Evolutionary conservation across 2,113 vertebrate genomes (phyloP).

Genomic region (Cisticola juncidis): DNA sequence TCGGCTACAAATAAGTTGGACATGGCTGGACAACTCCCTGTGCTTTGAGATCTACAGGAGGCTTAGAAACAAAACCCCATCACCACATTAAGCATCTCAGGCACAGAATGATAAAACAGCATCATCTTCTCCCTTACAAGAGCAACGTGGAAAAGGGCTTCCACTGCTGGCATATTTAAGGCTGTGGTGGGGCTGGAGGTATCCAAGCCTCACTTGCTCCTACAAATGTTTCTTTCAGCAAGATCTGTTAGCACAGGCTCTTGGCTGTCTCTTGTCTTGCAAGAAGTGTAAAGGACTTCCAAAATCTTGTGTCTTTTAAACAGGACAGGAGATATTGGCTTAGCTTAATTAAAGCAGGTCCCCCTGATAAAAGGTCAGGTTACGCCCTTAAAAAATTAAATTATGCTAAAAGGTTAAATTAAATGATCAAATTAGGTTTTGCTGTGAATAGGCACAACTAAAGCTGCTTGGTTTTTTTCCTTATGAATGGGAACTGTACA

Average conservation of each 20-base stretch:
- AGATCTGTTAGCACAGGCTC: background rate
- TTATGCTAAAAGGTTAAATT: background rate
- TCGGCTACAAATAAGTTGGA: background rate
- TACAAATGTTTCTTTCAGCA: background rate
- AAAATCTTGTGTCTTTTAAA: background rate
- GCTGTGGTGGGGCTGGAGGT: background rate
- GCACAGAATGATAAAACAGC: background rate
- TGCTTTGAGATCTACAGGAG: background rate
- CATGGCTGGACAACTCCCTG: background rate
- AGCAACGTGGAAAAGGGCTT: background rate
- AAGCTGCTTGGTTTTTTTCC: background rate
- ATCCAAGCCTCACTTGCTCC: background rate
- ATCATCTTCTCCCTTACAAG: background rate
- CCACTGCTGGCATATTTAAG: background rate
- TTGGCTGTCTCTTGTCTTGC: background rate
- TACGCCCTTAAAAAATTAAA: background rate
- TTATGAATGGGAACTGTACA: background rate
- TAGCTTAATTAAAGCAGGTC: background rate
- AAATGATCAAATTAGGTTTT: background rate
- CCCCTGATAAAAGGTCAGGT: background rate
- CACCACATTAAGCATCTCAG: fast-evolving
- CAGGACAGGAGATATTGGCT: background rate
- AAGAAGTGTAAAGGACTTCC: background rate
- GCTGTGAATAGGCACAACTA: background rate
- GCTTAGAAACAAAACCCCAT: background rate